Evolutionary conservation across 2,797 vertebrate species (phyloP).

Genomic region (Melanotaenia parkinsoni): DNA sequence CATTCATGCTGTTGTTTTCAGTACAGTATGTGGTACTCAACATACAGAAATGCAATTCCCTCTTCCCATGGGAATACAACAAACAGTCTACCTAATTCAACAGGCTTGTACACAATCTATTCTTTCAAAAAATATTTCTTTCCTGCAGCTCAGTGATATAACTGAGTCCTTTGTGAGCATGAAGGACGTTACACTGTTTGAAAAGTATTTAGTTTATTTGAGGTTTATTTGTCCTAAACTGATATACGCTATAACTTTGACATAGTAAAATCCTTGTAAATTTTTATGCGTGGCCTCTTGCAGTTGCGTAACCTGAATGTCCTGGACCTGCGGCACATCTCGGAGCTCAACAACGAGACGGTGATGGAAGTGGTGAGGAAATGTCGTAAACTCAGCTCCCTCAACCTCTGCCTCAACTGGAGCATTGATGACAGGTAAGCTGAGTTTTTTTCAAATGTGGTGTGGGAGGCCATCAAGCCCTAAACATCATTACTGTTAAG

Average conservation of each 20-base stretch:
- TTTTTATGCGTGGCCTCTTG: conserved; percentile 25
- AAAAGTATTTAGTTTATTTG: not conserved
- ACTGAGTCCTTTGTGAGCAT: not conserved
- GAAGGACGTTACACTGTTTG: not conserved
- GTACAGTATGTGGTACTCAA: conserved; percentile 6
- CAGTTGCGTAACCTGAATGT: conserved; percentile 92
- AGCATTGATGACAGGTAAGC: conserved; percentile 97
- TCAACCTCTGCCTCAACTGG: conserved; percentile 99
- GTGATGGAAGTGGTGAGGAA: conserved; percentile 98
- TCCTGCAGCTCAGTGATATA: not conserved
- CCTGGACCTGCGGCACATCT: conserved; percentile 96
- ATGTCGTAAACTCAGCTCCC: conserved; percentile 93
- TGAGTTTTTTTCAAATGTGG: not conserved
- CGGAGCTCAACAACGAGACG: conserved; percentile 96
- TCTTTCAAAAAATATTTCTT: conserved; percentile 5
- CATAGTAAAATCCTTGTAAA: not conserved
- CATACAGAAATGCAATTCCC: conserved; percentile 8
- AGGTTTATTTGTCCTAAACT: not conserved
- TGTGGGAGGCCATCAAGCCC: not conserved
- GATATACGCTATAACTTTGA: conserved; percentile 6
- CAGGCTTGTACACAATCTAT: conserved; percentile 8
- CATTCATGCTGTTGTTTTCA: conserved; percentile 24
- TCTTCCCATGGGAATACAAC: conserved; percentile 17
- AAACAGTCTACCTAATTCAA: conserved; percentile 29
- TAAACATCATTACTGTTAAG: not conserved